Conservation (phyloP, 2,888 invertebrate species). For the Agrochola litura region DNA sequence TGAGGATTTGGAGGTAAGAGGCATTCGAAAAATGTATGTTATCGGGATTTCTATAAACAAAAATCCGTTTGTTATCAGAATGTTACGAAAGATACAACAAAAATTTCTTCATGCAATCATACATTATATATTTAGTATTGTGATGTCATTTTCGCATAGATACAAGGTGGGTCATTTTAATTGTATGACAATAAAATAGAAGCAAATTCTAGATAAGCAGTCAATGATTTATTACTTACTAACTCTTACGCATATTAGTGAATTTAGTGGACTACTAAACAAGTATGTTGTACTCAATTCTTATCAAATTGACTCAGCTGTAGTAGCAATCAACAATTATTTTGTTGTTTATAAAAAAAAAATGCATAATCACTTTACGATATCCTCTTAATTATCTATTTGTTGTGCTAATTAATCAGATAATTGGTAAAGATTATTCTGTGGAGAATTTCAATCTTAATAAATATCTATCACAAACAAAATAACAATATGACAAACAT, state of each 20-base stretch:
- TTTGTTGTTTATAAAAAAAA: slow-evolving; percentile 7
- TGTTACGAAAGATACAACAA: slow-evolving; percentile 17
- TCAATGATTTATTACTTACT: slow-evolving; percentile 21
- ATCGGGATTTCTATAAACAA: neutral
- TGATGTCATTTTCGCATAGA: slow-evolving; percentile 31
- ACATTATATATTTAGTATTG: neutral
- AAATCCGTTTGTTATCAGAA: slow-evolving; percentile 2
- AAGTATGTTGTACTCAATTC: slow-evolving; percentile 8
- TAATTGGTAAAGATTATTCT: slow-evolving; percentile 1
- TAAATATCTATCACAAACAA: neutral
- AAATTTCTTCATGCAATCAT: neutral
- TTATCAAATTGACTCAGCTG: slow-evolving; percentile 30
- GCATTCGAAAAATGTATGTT: neutral
- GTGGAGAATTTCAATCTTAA: neutral
- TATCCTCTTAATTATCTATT: slow-evolving; percentile 15
- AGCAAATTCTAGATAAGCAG: slow-evolving; percentile 27
- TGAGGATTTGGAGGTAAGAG: neutral
- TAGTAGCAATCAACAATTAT: slow-evolving; percentile 14
- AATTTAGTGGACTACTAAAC: slow-evolving; percentile 23
- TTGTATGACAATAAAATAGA: slow-evolving; percentile 5
- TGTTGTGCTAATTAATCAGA: slow-evolving; percentile 12
- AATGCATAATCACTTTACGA: neutral
- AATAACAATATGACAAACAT: neutral
- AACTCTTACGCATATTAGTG: slow-evolving; percentile 8
- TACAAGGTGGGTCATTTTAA: slow-evolving; percentile 13